phyloP scores from a whole-genome alignment of 2,888 invertebrate species.

The Cabera pusaria region DNA sequence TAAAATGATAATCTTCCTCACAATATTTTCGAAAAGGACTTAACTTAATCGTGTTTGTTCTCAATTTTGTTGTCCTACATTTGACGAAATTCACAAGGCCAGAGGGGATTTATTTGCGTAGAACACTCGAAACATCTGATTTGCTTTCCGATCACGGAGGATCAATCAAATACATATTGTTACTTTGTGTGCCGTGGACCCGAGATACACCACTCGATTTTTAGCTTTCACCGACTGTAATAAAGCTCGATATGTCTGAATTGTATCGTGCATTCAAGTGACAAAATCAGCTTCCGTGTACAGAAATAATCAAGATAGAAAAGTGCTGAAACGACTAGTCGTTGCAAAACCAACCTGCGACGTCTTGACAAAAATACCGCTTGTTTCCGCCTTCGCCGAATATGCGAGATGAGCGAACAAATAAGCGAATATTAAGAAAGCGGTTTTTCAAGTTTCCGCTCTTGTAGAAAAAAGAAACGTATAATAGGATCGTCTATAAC shows the following conservation, averaged over 20 bases:
- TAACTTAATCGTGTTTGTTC: constrained; percentile 7
- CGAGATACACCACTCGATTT: constrained; percentile 12
- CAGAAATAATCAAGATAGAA: constrained; percentile 15
- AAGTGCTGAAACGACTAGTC: constrained; percentile 15
- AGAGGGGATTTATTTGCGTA: constrained; percentile 28
- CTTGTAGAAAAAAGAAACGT: constrained; percentile 53
- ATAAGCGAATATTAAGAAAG: constrained; percentile 40
- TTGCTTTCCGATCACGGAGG: constrained; percentile 33
- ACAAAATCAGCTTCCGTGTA: constrained; percentile 7
- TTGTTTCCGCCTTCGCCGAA: constrained; percentile 30
- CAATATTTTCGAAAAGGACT: constrained; percentile 10
- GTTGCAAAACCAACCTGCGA: constrained; percentile 19
- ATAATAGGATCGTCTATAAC: constrained; percentile 65
- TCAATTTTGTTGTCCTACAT: constrained; percentile 17
- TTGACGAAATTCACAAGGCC: constrained; percentile 19
- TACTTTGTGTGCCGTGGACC: constrained; percentile 21
- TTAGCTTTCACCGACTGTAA: constrained; percentile 15
- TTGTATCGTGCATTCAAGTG: constrained; percentile 6
- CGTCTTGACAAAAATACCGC: constrained; percentile 18
- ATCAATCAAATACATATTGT: constrained; percentile 36
- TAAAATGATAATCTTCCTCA: no score
- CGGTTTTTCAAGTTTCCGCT: constrained; percentile 40
- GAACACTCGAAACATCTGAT: constrained; percentile 30
- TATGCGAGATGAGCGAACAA: constrained; percentile 41
- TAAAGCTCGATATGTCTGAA: constrained; percentile 15